Conservation (phyloP, 2,113 vertebrate species). For the Ginglymostoma cirratum region DNA sequence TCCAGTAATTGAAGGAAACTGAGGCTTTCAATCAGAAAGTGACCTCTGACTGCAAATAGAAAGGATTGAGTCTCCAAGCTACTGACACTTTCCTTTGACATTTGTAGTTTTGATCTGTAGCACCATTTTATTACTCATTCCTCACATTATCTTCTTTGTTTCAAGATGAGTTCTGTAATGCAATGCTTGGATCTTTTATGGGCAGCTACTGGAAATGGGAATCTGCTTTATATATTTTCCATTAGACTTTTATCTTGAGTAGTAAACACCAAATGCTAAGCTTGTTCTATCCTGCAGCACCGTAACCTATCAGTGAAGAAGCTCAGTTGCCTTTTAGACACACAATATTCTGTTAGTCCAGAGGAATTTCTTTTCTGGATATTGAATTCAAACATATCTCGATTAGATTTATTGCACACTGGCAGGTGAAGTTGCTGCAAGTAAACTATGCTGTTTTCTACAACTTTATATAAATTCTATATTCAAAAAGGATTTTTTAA, state of each 20-base stretch:
- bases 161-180: not conserved
- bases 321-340: not conserved
- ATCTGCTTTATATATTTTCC: not conserved
- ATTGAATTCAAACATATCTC: not conserved
- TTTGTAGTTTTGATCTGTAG: conserved; percentile 1
- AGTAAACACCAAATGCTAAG: not conserved
- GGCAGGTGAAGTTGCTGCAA: not conserved
- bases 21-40: not conserved
- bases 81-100: not conserved
- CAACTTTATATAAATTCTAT: not conserved
- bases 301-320: not conserved
- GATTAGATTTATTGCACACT: not conserved
- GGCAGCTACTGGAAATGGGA: not conserved
- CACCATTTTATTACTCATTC: not conserved
- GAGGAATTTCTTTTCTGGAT: not conserved
- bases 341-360: not conserved
- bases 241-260: not conserved
- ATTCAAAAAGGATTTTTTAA: not conserved
- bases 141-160: not conserved
- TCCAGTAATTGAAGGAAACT: not conserved
- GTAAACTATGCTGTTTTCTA: not conserved
- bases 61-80: not conserved
- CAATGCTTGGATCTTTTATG: not conserved
- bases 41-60: not conserved
- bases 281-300: not conserved